Evolutionary conservation across 2,888 invertebrate genomes (phyloP).

Genomic region (Ophion slaviceki): DNA sequence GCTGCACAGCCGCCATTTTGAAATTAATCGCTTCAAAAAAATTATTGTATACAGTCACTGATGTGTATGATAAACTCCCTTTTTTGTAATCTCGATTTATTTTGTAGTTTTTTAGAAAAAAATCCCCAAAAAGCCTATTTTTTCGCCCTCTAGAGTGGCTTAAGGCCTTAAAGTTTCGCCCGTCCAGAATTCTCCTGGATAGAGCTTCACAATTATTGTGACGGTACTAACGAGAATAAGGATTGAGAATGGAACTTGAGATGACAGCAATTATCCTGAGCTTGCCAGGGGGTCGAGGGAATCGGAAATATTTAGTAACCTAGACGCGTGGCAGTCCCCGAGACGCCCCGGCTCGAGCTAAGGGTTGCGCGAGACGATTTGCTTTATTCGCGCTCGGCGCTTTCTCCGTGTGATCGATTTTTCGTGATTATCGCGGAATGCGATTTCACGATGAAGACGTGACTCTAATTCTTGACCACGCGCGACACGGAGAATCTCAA

Average conservation of each 20-base stretch:
- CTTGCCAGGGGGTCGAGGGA: slow-evolving; percentile 23
- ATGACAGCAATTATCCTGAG: slow-evolving; percentile 51
- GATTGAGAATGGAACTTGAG: slow-evolving; percentile 31
- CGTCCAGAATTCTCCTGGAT: neutral
- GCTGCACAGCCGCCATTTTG: no score
- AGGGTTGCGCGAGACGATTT: slow-evolving; percentile 54
- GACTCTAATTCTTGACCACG: slow-evolving; percentile 46
- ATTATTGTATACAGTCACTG: no score
- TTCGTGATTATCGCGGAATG: slow-evolving; percentile 52
- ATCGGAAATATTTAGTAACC: slow-evolving; percentile 63
- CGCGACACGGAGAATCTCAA: neutral
- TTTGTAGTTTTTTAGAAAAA: no score
- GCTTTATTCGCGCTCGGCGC: neutral
- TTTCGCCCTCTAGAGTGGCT: no score
- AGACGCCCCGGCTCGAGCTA: slow-evolving; percentile 9
- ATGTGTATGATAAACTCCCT: no score
- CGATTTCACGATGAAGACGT: slow-evolving; percentile 58
- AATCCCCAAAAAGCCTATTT: no score
- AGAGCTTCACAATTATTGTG: neutral
- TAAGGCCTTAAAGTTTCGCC: neutral
- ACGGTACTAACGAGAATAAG: slow-evolving; percentile 18
- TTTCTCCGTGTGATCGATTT: slow-evolving; percentile 45
- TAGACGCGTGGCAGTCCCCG: slow-evolving; percentile 43
- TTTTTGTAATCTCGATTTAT: no score
- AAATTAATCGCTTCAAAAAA: no score